A percentile compares a stretch with the other conserved stretches of the same genome.
Evolutionary conservation across 2,113 vertebrate genomes (phyloP).

Genomic region (Ancistrus triradiatus): DNA sequence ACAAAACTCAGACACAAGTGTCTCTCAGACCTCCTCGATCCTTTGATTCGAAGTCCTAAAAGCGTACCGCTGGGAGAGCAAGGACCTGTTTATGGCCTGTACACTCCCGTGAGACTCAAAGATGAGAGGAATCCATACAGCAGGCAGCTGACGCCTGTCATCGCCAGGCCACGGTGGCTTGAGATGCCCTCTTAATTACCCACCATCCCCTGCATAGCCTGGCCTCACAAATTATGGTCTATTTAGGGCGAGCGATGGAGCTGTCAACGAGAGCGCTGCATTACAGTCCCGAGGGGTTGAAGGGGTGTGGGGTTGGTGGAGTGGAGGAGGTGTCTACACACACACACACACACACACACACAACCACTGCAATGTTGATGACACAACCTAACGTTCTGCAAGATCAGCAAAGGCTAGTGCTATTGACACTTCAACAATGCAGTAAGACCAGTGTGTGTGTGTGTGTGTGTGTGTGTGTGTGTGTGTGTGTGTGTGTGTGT

Average conservation of each 20-base stretch:
- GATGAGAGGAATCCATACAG: slow-evolving; percentile 46
- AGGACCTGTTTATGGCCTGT: slow-evolving; percentile 10
- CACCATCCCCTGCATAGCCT: slow-evolving; percentile 61
- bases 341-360: slow-evolving; percentile 43
- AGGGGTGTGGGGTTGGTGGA: slow-evolving; percentile 43
- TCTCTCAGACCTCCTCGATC: slow-evolving; percentile 19
- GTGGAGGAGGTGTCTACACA: slow-evolving; percentile 27
- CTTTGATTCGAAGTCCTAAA: slow-evolving; percentile 18
- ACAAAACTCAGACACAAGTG: slow-evolving; percentile 17
- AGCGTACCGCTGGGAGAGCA: slow-evolving; percentile 1
- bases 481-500: background rate
- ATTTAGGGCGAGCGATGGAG: slow-evolving; percentile 71
- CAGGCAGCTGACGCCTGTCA: slow-evolving; percentile 68
- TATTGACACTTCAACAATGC: slow-evolving; percentile 13
- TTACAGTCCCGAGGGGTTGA: slow-evolving; percentile 59
- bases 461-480: background rate
- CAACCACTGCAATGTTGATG: slow-evolving; percentile 18
- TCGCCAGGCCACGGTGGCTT: slow-evolving; percentile 49
- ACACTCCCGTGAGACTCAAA: slow-evolving; percentile 39
- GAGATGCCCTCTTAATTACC: slow-evolving; percentile 76
- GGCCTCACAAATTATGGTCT: slow-evolving; percentile 75
- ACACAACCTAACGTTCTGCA: slow-evolving; percentile 20
- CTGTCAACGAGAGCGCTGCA: slow-evolving; percentile 71
- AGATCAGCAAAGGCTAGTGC: slow-evolving; percentile 15
- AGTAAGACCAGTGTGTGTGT: background rate